Evolutionary conservation across 1,140 invertebrate species (phyloP), one percentile per base, ranked within the genome.

Genomic region (Sitophilus oryzae): DNA sequence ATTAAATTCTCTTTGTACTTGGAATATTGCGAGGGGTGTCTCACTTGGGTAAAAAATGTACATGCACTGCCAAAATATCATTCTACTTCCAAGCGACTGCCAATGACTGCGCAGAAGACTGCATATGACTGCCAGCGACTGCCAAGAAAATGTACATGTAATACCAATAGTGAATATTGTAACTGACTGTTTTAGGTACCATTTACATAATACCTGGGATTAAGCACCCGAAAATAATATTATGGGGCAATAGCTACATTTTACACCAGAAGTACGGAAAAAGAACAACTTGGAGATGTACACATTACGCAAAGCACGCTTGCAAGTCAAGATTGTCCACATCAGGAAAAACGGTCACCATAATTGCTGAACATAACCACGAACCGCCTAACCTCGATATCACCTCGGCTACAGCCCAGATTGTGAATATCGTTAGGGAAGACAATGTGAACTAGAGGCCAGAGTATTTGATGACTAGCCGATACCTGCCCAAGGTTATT

Each of bases 121-220:
- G n/a, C n/a, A n/a, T n/a, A n/a, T n/a, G n/a, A n/a, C n/a, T n/a
- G n/a, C n/a, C n/a, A n/a, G n/a, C n/a, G n/a, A n/a, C n/a, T n/a
- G n/a, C n/a, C n/a, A n/a, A n/a, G n/a, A n/a, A n/a, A n/a, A n/a
- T n/a, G n/a, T n/a, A n/a, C n/a, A n/a, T n/a, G n/a, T n/a, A n/a
- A n/a, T n/a, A n/a, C n/a, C n/a, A n/a, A n/a, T n/a, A n/a, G n/a
- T n/a, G n/a, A n/a, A n/a, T n/a, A n/a, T n/a, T n/a, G n/a, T n/a
- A n/a, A n/a, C n/a, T n/a, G n/a, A n/a, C n/a, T n/a, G n/a, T 60
- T 63, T 50, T 51, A 65, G 63, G 57, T 52, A 46, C 44, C 11
- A 63, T 65, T 48, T 61, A 56, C 23, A 35, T 65, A 11, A 50
- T 47, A 11, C 37, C 49, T 25, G 56, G 54, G 11, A 57, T 19